These are phyloP conservation scores for Drosophila gunungcola DNA, from an alignment of 1,140 invertebrate genomes.

Conservation along the genomic window DNA sequence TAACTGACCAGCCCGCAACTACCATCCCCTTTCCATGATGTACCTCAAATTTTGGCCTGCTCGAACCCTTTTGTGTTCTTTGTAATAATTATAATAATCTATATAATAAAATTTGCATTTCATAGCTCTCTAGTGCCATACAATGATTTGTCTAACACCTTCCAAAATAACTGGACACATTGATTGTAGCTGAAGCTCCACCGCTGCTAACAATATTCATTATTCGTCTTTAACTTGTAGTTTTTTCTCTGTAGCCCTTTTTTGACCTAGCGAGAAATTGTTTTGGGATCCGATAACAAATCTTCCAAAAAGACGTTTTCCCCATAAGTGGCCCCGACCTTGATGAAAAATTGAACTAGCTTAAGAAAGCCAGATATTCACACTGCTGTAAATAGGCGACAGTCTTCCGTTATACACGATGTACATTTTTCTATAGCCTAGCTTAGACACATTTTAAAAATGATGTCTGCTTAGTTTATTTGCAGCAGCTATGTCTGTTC, in stretches of 20 bases:
- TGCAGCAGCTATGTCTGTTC: neutral
- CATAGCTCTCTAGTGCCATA: no score
- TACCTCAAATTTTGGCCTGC: no score
- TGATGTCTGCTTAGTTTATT: neutral
- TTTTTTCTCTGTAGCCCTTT: constrained; percentile 31
- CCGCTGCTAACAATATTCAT: neutral
- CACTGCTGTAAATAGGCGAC: constrained; percentile 2
- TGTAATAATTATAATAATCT: no score
- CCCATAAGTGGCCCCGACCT: constrained; percentile 36
- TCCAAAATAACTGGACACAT: no score
- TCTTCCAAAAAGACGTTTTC: constrained; percentile 34
- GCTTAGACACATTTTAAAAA: neutral
- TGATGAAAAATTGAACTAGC: constrained; percentile 34
- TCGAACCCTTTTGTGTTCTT: no score
- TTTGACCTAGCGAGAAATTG: constrained; percentile 20
- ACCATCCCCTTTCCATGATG: no score
- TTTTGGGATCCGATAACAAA: constrained; percentile 30
- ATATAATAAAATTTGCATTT: no score
- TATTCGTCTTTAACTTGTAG: constrained; percentile 8
- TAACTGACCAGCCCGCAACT: no score
- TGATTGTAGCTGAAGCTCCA: no score
- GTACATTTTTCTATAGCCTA: no score
- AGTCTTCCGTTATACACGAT: no score
- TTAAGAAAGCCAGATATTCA: constrained; percentile 26
- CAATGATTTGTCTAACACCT: no score